Percentiles rank a stretch among this genome's conserved stretches.
Conservation (phyloP, 2,113 vertebrate species). For the Forbesichthys agassizii region DNA sequence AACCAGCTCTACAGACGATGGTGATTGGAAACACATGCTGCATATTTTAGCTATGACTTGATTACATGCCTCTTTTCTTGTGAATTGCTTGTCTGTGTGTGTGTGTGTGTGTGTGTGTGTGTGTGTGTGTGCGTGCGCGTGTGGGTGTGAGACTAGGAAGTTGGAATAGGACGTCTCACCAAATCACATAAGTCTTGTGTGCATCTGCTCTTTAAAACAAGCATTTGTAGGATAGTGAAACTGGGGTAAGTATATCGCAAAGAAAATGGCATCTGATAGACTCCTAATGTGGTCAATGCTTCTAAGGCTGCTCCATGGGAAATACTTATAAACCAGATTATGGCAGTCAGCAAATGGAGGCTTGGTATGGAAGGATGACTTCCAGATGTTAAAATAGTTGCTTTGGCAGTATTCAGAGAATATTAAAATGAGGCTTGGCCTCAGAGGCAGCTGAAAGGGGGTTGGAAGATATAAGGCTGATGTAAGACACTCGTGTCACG, state of each 20-base stretch:
- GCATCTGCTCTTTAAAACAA: not conserved
- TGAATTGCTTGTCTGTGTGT: not conserved
- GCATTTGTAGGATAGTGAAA: no score
- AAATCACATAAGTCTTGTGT: not conserved
- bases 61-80: constrained; percentile 72
- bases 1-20: constrained; percentile 61
- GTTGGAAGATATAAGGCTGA: constrained; percentile 40
- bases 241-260: not conserved
- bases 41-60: constrained; percentile 77
- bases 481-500: constrained; percentile 42
- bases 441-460: constrained; percentile 15
- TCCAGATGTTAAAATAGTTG: constrained; percentile 76
- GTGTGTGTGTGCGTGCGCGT: not conserved
- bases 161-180: constrained; percentile 19
- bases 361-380: constrained; percentile 56
- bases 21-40: constrained; percentile 77
- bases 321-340: constrained; percentile 69
- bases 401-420: constrained; percentile 68
- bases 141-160: not conserved
- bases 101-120: not conserved
- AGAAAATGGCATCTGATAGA: constrained; percentile 41
- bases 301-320: constrained; percentile 62
- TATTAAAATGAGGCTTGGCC: constrained; percentile 51
- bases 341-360: constrained; percentile 69
- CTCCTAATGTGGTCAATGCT: constrained; percentile 39